phyloP scores from a whole-genome alignment of 2,888 invertebrate genomes.

The Coelopa pilipes region DNA sequence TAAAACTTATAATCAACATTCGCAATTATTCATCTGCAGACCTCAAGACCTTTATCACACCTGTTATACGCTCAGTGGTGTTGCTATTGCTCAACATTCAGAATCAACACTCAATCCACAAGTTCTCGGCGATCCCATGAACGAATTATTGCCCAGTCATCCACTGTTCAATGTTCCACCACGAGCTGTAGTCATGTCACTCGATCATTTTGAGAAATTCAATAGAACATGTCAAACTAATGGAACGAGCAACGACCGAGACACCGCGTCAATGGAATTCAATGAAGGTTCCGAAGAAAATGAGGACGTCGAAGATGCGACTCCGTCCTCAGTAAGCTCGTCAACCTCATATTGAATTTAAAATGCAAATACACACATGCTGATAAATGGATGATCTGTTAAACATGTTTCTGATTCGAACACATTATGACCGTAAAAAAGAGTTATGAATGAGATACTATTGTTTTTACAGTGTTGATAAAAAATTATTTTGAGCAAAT shows the following conservation, averaged over 20 bases:
- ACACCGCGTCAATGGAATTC: conserved; percentile 21
- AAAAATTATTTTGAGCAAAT: background rate
- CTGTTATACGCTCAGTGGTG: conserved; percentile 94
- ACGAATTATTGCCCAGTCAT: conserved; percentile 81
- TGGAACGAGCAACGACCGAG: conserved; percentile 30
- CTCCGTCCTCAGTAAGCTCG: conserved; percentile 37
- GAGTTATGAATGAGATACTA: background rate
- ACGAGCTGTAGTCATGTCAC: conserved; percentile 70
- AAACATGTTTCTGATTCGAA: background rate
- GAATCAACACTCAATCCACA: conserved; percentile 67
- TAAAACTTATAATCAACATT: background rate
- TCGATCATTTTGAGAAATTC: conserved; percentile 64
- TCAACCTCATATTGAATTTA: conserved; percentile 35
- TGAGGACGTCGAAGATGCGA: conserved; percentile 34
- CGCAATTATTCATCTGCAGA: conserved; percentile 65
- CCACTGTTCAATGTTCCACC: conserved; percentile 86
- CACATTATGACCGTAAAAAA: background rate
- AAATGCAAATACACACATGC: background rate
- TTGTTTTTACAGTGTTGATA: too few relatives aligned
- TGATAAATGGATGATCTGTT: too few relatives aligned
- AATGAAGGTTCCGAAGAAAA: conserved; percentile 27
- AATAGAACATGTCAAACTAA: background rate
- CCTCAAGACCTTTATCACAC: conserved; percentile 95
- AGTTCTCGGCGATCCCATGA: conserved; percentile 75
- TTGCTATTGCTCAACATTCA: conserved; percentile 90